Evolutionary conservation across 2,888 invertebrate genomes (phyloP), one percentile per base, ranked within the genome.

Genomic region (Hoplodrina ambigua): DNA sequence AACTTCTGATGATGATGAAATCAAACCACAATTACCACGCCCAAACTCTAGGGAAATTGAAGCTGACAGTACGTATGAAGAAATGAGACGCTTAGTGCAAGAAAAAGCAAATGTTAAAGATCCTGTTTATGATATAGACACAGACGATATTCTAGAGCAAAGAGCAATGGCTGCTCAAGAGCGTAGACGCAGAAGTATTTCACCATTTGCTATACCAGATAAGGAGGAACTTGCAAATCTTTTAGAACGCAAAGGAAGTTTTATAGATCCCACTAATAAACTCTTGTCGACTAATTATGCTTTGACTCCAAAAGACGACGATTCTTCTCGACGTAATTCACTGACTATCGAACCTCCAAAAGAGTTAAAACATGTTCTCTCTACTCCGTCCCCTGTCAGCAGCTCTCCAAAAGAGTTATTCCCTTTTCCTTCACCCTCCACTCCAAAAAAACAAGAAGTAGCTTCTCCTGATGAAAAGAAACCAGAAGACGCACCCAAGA

Each of bases 1-100:
- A 11, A 97, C 97, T 49, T 95, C 96, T 19, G 96, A 96, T 57
- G 96, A 96, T 75, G 96, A 96, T 84, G 96, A 96, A 55, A 72
- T 84, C 2, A 87, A 85, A 67, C 90, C 91, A 19, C 85, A 83
- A 37, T 56, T 67, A 37, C 71, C 68, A 19, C 91, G 92, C 19
- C 78, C 74, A 2, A 90, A 90, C 78, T 93, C 94, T 1, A 88
- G 94, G 73, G 96, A 96, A 90, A 89, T 93, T 17, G 96, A 96
- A 90, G 96, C 96, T 25, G 96, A 96, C 81, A 92, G 90, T 57
- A 95, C 93, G 5, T 96, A 96, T 75, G 90, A 94, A 83, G 96
- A 96, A 90, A 96, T 96, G 95, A 94, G 87, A 88, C 91, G 94
- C 30, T 84, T 96, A 78, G 94, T 96, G 50, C 91, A 93, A 80